Conservation (phyloP, 2,113 vertebrate species). For the Antechinus flavipes region DNA sequence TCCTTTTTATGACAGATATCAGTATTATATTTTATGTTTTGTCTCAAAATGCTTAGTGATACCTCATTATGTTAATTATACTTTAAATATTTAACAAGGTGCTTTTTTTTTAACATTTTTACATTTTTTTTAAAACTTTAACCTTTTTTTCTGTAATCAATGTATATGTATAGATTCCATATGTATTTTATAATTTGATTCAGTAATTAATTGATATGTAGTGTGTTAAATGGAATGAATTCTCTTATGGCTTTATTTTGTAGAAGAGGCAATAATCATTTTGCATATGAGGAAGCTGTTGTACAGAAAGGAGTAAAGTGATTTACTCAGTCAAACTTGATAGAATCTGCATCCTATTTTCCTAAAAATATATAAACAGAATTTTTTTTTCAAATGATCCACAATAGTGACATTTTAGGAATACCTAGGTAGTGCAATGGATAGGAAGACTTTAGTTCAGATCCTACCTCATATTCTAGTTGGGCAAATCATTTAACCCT, state of each 20-base stretch:
- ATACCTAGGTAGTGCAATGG: not conserved
- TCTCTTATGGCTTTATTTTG: not conserved
- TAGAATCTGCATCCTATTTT: not conserved
- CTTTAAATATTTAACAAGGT: not conserved
- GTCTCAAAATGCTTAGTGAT: not conserved
- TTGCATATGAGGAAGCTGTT: not conserved
- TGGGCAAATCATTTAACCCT: not conserved
- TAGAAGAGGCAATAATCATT: not conserved
- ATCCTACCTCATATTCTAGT: not conserved
- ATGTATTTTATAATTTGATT: not conserved
- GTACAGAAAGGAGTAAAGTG: not conserved
- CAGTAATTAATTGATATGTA: not conserved
- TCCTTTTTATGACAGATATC: not conserved
- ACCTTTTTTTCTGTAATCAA: not conserved
- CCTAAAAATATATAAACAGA: not conserved
- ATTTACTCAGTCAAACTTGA: not conserved
- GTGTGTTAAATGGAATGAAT: not conserved
- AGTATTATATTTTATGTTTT: not conserved
- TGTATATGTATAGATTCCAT: not conserved
- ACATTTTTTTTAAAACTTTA: not conserved
- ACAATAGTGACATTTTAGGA: not conserved
- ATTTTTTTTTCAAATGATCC: not conserved
- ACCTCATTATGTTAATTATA: not conserved
- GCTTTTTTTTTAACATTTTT: not conserved
- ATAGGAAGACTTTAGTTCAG: not conserved